phyloP scores from a whole-genome alignment of 2,113 vertebrate genomes.

The Cebidichthys violaceus region DNA sequence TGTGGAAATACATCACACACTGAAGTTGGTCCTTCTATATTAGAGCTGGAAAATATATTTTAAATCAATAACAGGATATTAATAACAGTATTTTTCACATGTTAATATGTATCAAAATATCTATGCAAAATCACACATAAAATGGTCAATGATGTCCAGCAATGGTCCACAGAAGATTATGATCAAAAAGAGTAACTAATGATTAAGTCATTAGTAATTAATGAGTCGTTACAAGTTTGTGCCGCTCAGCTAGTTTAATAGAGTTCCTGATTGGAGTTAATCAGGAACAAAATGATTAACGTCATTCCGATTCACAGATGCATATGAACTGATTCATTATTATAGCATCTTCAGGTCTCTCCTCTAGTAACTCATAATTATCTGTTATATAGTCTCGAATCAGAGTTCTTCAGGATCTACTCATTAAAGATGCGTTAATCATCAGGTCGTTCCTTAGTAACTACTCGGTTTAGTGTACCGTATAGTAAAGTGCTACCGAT shows the following conservation, averaged over 20 bases:
- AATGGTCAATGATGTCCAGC: neutral
- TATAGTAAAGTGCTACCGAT: neutral
- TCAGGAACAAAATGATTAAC: neutral
- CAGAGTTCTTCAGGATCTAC: slow-evolving; percentile 6
- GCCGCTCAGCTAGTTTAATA: neutral
- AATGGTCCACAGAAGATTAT: neutral
- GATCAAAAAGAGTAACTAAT: neutral
- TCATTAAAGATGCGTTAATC: neutral
- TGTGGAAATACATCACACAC: slow-evolving; percentile 4
- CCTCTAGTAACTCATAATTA: neutral
- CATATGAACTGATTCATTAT: neutral
- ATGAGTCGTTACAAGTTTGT: slow-evolving; percentile 3
- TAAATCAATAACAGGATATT: slow-evolving; percentile 10
- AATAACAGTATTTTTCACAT: slow-evolving; percentile 8
- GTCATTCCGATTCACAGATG: neutral
- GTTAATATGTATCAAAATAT: neutral
- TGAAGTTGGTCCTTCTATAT: slow-evolving; percentile 9
- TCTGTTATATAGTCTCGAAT: neutral
- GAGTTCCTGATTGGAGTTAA: neutral
- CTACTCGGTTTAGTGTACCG: neutral
- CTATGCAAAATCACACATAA: neutral
- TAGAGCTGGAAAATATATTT: neutral
- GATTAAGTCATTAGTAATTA: neutral
- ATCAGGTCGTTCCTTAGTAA: too few relatives aligned
- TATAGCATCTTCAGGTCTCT: neutral